A percentile compares a stretch with the other conserved stretches of the same genome.
Evolutionary conservation across 2,797 vertebrate genomes (phyloP).

Genomic region (Notolabrus celidotus): DNA sequence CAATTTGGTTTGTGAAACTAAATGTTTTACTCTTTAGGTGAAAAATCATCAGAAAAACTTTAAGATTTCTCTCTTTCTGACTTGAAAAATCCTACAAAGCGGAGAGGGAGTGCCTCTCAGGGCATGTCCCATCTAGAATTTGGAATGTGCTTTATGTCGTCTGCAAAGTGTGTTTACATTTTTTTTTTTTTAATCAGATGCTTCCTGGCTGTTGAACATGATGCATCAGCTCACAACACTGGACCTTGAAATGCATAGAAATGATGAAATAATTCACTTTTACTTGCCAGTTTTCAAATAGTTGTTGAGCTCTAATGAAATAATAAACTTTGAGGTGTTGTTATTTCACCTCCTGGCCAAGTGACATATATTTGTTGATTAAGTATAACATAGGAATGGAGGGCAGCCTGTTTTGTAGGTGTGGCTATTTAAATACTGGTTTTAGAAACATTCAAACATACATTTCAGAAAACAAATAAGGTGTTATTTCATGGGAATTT

Average conservation of each 20-base stretch:
- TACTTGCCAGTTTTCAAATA: neutral
- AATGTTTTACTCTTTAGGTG: fast-evolving
- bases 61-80: neutral
- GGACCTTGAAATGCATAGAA: conserved; percentile 1
- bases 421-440: too few relatives aligned
- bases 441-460: too few relatives aligned
- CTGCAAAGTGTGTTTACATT: neutral
- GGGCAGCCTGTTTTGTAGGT: neutral
- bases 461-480: too few relatives aligned
- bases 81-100: neutral
- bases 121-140: conserved; percentile 62
- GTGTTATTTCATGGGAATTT: too few relatives aligned
- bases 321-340: neutral
- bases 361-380: neutral
- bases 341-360: neutral
- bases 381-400: neutral
- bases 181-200: neutral
- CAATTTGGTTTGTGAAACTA: neutral
- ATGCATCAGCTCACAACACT: neutral
- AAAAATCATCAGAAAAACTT: neutral
- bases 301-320: neutral
- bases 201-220: conserved; percentile 3
- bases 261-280: neutral
- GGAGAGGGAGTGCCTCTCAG: neutral
- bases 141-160: conserved; percentile 67